A percentile compares a stretch with the other conserved stretches of the same genome.
These are phyloP conservation scores for Mycetomoellerius zeteki DNA, from an alignment of 1,140 invertebrate species.

Conservation along the genomic window DNA sequence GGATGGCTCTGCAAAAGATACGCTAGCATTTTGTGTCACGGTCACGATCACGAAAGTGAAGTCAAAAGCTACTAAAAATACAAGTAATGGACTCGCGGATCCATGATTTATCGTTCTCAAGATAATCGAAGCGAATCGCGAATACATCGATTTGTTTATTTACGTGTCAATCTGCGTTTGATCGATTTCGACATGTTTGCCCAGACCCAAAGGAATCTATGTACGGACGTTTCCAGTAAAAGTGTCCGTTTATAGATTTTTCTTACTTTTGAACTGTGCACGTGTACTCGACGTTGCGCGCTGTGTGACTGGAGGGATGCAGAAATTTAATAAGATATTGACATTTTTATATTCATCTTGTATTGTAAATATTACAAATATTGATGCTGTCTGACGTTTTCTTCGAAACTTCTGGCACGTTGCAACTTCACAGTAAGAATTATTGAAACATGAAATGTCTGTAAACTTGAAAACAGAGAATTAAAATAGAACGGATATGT, in stretches of 20 bases:
- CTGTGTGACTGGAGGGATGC: background rate
- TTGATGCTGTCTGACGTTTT: background rate
- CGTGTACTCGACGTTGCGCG: background rate
- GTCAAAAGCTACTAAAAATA: constrained; percentile 45
- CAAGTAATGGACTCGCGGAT: constrained; percentile 4
- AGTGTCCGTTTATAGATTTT: constrained; percentile 50
- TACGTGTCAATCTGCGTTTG: constrained; percentile 62
- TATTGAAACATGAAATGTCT: background rate
- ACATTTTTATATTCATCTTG: background rate
- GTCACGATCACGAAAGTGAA: constrained; percentile 26
- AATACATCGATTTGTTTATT: constrained; percentile 42
- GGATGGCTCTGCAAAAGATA: background rate
- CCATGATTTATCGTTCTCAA: constrained; percentile 48
- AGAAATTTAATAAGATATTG: constrained; percentile 29
- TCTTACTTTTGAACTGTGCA: constrained; percentile 45
- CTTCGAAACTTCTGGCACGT: background rate
- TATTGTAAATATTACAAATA: background rate
- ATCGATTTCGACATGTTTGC: constrained; percentile 70
- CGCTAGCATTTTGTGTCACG: background rate
- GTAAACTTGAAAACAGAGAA: background rate
- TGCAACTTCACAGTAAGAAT: constrained; percentile 10
- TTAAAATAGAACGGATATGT: background rate
- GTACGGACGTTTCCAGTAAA: constrained; percentile 22
- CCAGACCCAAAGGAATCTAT: constrained; percentile 47
- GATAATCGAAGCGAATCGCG: constrained; percentile 48